Percentiles rank a stretch among this genome's conserved stretches.
Conservation (phyloP, 1,140 invertebrate genomes). For the Lepidurus couesii region DNA sequence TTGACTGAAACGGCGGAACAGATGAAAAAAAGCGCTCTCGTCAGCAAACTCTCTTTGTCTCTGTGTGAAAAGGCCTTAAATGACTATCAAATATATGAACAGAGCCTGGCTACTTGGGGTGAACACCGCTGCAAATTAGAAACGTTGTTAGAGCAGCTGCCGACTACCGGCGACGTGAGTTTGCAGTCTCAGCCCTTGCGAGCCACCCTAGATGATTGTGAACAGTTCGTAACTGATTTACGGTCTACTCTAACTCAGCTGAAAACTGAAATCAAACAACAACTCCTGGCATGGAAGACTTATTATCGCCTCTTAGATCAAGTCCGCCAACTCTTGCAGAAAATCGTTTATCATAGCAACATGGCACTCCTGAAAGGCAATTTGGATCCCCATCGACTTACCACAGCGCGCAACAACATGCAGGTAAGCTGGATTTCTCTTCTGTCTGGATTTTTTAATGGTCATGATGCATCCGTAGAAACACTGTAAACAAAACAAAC, state of each 20-base stretch:
- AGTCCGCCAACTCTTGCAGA: neutral
- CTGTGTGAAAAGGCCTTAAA: neutral
- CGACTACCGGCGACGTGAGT: neutral
- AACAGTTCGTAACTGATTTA: neutral
- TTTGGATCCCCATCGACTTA: neutral
- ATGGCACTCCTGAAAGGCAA: constrained; percentile 4
- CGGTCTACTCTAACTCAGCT: neutral
- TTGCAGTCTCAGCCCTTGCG: neutral
- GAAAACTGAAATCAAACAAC: neutral
- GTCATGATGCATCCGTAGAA: no score
- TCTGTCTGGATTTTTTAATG: neutral
- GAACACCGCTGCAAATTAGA: neutral
- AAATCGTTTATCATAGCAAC: neutral
- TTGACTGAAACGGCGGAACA: neutral
- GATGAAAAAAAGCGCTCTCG: neutral
- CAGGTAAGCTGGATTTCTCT: neutral
- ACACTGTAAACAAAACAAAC: no score
- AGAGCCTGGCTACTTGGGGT: neutral
- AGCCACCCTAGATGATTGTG: neutral
- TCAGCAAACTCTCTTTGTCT: constrained; percentile 3
- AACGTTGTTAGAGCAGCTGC: neutral
- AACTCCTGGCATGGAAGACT: neutral
- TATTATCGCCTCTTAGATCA: neutral
- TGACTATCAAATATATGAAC: neutral
- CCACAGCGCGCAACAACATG: neutral